Base-by-base conservation (phyloP, 2,113 vertebrate genomes). In the Nansenia antarctica region DNA sequence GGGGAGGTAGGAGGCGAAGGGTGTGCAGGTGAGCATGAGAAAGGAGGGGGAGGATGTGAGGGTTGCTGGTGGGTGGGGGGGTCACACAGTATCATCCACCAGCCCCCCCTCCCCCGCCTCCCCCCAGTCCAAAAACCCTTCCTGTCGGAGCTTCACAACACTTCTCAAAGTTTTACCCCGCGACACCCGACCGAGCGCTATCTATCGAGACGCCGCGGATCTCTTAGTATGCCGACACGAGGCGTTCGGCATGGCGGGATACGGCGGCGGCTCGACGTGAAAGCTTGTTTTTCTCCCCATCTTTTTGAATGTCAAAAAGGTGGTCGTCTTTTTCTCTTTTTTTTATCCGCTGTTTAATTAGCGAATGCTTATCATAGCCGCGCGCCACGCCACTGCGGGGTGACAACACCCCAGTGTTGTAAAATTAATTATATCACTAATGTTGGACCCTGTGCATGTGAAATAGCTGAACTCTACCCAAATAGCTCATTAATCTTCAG, bases 401-500 rank as follows among this genome's bases (percentile, higher is more conserved):
- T 68, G 78, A 92, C 91, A 94, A 93, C 94, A 92, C 85, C 87
- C 74, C 82, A 55, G 79, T 92, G 86, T 91, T 94, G 90, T 93
- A 90, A 96, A 95, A 95, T 94, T 94, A 94, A 94, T 95, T 95
- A 90, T 87, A 90, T 86, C 82, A 89, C 88, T 85, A 91, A 88
- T 85, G 82, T n/a, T 90, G 84, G 86, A 89, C 85, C 87, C 83
- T 65, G 81, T 83, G 86, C 86, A 82, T 92, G 89, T 86, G 69
- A 84, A 93, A 94, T 88, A 76, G 83, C 90, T 94, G 92, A 94
- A 94, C 85, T 92, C 76, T 88, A 84, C 87, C 88, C 90, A 89
- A 91, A 92, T 88, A 94, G 90, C 84, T 94, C 91, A 94, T 96
- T 95, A 95, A 94, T 95, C 93, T 94, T 94, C 87, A 91, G 87